Base-by-base conservation (phyloP, 2,113 vertebrate species). In the Numenius arquata region DNA sequence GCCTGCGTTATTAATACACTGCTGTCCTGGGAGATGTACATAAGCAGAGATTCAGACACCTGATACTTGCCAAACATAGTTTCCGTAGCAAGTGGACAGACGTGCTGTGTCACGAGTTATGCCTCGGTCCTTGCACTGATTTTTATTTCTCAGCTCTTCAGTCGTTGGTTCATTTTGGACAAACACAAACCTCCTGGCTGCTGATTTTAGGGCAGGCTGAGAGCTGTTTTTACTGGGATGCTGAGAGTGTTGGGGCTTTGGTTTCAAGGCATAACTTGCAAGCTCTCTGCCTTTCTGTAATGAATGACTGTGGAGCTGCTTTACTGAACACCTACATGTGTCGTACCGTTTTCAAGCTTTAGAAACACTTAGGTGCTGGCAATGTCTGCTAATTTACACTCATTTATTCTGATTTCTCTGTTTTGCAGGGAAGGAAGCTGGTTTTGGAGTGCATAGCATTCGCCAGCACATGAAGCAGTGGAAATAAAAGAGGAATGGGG, bases 51-150 rank as follows among this genome's bases (percentile, higher is more conserved):
- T 88, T 88, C 71, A 61, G 97, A 97, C 88, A 97, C 77, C 86
- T 74, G 91, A 98, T 95, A 95, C 94, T 97, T 96, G 78, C 96
- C 96, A 97, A 97, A 97, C 97, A 97, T 96, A 96, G 87, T 97
- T 98, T 97, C 96, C 26, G 0, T 56, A 95, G 94, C 97, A 97
- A 96, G 79, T 94, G 96, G 75, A 56, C 77, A 81, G 88, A 63
- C 43, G 41, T 97, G 96, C 96, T 96, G 95, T 95, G 95, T 96
- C 85, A 43, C 88, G 77, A 93, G 85, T 84, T 88, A 90, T 27
- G 41, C 52, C 52, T 66, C 32, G 20, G 68, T 40, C 61, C 75
- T 25, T 11, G 59, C 53, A 11, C 65, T 58, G 66, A 52, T 68
- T 70, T 85, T 85, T 89, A 29, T 80, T 93, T 95, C 41, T 79